A percentile compares a stretch with the other conserved stretches of the same genome.
These are phyloP conservation scores for Anagrus nilaparvatae DNA, from an alignment of 1,140 invertebrate species.

Conservation along the genomic window DNA sequence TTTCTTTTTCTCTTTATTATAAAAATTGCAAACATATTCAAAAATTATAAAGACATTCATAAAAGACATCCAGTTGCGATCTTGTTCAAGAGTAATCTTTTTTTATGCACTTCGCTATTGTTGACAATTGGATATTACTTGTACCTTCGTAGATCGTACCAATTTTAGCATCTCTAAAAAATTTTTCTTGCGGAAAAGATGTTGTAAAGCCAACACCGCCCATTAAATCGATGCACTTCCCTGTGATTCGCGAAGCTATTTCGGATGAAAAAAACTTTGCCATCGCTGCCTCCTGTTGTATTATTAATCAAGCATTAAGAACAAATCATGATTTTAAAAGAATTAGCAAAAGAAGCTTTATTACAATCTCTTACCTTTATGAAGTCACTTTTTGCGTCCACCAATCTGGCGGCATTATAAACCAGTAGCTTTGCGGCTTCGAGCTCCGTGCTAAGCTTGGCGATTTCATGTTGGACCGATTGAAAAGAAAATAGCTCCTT, in stretches of 20 bases:
- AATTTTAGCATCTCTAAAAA: slow-evolving; percentile 90
- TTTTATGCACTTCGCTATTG: slow-evolving; percentile 82
- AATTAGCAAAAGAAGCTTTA: too few species aligned
- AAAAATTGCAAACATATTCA: too few species aligned
- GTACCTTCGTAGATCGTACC: slow-evolving; percentile 97
- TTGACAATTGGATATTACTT: slow-evolving; percentile 91
- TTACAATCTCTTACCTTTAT: too few species aligned
- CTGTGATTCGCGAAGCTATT: slow-evolving; percentile 74
- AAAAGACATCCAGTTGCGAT: too few species aligned
- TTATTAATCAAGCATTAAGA: too few species aligned
- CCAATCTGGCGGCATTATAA: slow-evolving; percentile 87
- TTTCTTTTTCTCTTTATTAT: too few species aligned
- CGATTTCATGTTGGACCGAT: slow-evolving; percentile 28
- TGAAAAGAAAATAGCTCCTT: slow-evolving; percentile 81
- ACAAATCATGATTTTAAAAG: too few species aligned
- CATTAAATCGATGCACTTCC: slow-evolving; percentile 94
- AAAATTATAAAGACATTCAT: too few species aligned
- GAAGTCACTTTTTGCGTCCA: slow-evolving; percentile 72
- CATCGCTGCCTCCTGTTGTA: slow-evolving; percentile 26
- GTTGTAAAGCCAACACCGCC: slow-evolving; percentile 93
- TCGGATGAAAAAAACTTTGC: slow-evolving; percentile 48
- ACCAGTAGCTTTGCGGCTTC: slow-evolving; percentile 79
- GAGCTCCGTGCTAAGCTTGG: slow-evolving; percentile 75
- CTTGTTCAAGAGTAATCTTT: slow-evolving; percentile 51
- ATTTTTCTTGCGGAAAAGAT: slow-evolving; percentile 95